Base-by-base conservation (phyloP, 2,113 vertebrate species). In the Oceanites oceanicus region DNA sequence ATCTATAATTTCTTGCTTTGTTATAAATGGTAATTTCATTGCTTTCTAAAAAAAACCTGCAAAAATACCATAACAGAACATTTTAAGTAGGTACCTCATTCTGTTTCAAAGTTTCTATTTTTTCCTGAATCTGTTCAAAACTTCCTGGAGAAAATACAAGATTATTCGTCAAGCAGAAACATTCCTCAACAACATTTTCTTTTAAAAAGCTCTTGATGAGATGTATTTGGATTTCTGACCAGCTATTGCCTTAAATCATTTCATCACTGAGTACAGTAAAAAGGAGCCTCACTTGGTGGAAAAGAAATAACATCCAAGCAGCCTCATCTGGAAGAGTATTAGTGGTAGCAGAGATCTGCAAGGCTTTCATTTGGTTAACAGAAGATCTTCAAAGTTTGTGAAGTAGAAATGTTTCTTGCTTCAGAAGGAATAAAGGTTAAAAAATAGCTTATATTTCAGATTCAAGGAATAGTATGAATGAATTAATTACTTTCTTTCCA, bases 201-300 rank as follows among this genome's bases (percentile, higher is more conserved):
- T 95, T 96, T 92, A 49, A 95, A 95, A 87, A 79, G 26, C 30
- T 55, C 36, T 82, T 79, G 71, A 81, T 85, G 61, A 89, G 80
- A 85, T 66, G 21, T 78, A 53, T 91, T 95, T 95, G 83, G 91
- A 95, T 93, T 94, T 92, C 91, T 85, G 52, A 94, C 36, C 65
- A 90, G 80, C 56, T 78, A 84, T 68, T 89, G 29, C 77, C 52
- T 78, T 91, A 95, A 85, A 94, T 92, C n/a, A 90, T 90, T 95
- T 96, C 44, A 75, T 82, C 80, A 75, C 65, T 13, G 23, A 87
- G 27, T 63, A 65, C 44, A 85, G 52, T 89, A 82, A 91, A 92
- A 94, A 90, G 44, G 20, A 95, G 5, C 7, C 10, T 94, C n/a
- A 47, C 15, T 91, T 79, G 32, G 50, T 87, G 45, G 30, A 90